phyloP scores from a whole-genome alignment of 2,113 vertebrate species.

The Chlorodrepanis virens region DNA sequence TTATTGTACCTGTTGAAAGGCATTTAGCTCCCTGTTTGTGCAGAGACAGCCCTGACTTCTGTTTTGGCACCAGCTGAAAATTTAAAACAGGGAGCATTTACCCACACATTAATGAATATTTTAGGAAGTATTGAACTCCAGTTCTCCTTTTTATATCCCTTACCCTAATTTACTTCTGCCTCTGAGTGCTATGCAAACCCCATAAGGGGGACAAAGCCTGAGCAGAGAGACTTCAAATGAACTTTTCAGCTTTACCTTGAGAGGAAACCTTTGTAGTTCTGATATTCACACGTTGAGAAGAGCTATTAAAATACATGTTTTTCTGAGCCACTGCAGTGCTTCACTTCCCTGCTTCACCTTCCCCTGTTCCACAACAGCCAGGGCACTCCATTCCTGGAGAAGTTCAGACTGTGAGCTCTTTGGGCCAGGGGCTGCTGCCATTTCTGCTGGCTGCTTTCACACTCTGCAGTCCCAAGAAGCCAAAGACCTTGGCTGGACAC shows the following conservation, averaged over 20 bases:
- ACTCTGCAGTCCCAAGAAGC: neutral
- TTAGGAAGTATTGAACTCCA: neutral
- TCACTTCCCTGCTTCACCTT: neutral
- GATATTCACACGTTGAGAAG: accelerated
- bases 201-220: neutral
- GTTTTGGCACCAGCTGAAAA: neutral
- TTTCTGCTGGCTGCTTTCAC: neutral
- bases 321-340: neutral
- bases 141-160: neutral
- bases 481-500: neutral
- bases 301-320: neutral
- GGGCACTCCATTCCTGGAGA: accelerated
- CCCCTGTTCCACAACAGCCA: neutral
- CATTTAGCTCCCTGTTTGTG: neutral
- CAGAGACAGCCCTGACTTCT: neutral
- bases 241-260: neutral
- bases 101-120: neutral
- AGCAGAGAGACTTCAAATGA: neutral
- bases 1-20: neutral
- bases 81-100: neutral
- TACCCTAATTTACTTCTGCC: neutral
- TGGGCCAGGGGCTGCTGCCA: neutral
- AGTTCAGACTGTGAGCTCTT: neutral
- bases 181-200: neutral
- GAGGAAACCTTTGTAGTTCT: neutral